Evolutionary conservation across 2,888 invertebrate genomes (phyloP), one percentile per base, ranked within the genome.

Genomic region (Melipona beecheii): DNA sequence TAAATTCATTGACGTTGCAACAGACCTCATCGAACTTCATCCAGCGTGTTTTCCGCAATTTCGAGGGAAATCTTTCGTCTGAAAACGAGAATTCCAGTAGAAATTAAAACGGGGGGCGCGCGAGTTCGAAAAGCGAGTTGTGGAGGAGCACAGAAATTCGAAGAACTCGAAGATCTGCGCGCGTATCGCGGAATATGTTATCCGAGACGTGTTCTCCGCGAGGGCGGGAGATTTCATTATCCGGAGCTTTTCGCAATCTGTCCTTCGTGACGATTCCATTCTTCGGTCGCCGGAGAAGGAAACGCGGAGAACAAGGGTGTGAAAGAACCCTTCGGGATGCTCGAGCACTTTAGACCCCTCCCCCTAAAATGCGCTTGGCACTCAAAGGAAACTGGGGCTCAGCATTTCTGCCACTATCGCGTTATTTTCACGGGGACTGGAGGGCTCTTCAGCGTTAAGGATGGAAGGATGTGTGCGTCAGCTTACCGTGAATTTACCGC

Each of bases 371-470:
- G 86, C 83, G 84, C 66, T 65, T 66, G 85, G 36, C 73, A 87
- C 87, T 87, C 87, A 56, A 78, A 73, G 80, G 89, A 88, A 43
- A 58, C 81, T 83, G 74, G 60, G 78, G 83, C 89, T 91, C 89
- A 91, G 89, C 89, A 79, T 86, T 91, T 89, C 85, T 81, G 82
- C 70, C 76, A 75, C 85, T 84, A 87, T 84, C 88, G 87, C 87
- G 85, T 91, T 91, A 89, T 90, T 91, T 91, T 87, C 86, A 72
- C 81, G 81, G 72, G 77, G 77, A 11, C 81, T 83, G 50, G 54
- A 90, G 87, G 65, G 72, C 81, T 70, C 86, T 89, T 64, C 24
- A 75, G 65, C 72, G 74, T 56, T 68, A 73, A 85, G 65, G 56
- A 77, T 56, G 24, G 62, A 74, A 68, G 66, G 78, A 74, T 69